These are phyloP conservation scores for Dascyllus trimaculatus DNA, from an alignment of 2,113 vertebrate genomes.

Conservation along the genomic window DNA sequence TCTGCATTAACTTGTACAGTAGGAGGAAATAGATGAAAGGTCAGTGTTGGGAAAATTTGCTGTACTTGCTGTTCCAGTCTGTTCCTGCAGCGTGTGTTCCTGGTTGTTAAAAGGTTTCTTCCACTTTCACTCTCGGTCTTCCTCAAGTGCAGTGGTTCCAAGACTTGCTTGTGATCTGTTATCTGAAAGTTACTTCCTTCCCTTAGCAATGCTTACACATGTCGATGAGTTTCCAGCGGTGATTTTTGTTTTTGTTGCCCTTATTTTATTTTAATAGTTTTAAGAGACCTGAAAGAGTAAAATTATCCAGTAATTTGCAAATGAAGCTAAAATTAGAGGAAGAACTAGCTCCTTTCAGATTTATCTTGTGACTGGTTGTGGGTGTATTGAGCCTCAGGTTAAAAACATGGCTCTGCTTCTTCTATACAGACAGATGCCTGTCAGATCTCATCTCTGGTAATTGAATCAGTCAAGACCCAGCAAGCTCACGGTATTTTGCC, in stretches of 20 bases:
- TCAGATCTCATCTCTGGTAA: constrained; percentile 2
- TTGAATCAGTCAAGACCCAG: constrained; percentile 34
- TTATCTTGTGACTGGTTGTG: constrained; percentile 8
- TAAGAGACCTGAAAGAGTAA: not conserved
- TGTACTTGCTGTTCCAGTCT: not conserved
- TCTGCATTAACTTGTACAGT: not conserved
- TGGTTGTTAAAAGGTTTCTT: not conserved
- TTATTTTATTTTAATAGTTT: not conserved
- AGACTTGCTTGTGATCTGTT: too few species aligned
- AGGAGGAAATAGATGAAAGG: not conserved
- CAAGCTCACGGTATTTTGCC: constrained; percentile 46
- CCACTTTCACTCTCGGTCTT: too few species aligned
- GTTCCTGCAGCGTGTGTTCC: not conserved
- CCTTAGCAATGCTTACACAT: too few species aligned
- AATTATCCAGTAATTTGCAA: not conserved
- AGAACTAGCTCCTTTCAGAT: not conserved
- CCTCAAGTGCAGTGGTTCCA: too few species aligned
- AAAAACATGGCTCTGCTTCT: not conserved
- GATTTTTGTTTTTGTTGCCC: not conserved
- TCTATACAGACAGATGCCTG: not conserved
- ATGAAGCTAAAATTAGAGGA: not conserved
- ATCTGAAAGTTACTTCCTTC: too few species aligned
- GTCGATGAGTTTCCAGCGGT: not conserved
- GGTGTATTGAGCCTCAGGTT: not conserved
- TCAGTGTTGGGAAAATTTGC: too few species aligned